Evolutionary conservation across 2,888 invertebrate species (phyloP).

Genomic region (Drosophila eohydei): DNA sequence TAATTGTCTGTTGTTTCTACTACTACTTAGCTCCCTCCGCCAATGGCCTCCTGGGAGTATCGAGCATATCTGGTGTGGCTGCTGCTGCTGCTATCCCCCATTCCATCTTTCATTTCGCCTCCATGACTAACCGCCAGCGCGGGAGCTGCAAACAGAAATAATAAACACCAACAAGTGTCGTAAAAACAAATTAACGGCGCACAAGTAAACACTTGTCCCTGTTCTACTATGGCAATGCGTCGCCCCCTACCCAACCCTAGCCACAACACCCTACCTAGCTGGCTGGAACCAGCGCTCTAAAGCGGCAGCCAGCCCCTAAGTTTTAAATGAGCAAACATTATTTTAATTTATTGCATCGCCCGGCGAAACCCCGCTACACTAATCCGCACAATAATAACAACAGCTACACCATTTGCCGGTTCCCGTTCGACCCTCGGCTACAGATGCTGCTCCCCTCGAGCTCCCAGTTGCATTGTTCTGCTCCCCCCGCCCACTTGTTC

Average conservation of each 20-base stretch:
- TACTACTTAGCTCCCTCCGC: conserved; percentile 21
- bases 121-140: conserved; percentile 56
- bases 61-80: background rate
- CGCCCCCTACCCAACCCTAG: background rate
- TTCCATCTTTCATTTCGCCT: conserved; percentile 3
- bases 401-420: conserved; percentile 35
- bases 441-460: background rate
- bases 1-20: conserved; percentile 53
- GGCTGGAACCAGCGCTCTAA: background rate
- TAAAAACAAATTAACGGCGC: conserved; percentile 72
- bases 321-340: conserved; percentile 72
- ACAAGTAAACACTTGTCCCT: conserved; percentile 68
- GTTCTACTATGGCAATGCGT: background rate
- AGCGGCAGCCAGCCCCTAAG: conserved; percentile 45
- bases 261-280: background rate
- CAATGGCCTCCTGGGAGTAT: conserved; percentile 46
- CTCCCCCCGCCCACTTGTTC: conserved; percentile 15
- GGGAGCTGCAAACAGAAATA: conserved; percentile 69
- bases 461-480: conserved; percentile 30
- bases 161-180: conserved; percentile 72
- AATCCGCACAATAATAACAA: conserved; percentile 47
- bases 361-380: conserved; percentile 38
- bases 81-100: background rate
- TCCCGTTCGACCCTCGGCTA: background rate
- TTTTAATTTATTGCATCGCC: conserved; percentile 70